Conservation (phyloP, 2,888 invertebrate genomes). For the Plagodis pulveraria region DNA sequence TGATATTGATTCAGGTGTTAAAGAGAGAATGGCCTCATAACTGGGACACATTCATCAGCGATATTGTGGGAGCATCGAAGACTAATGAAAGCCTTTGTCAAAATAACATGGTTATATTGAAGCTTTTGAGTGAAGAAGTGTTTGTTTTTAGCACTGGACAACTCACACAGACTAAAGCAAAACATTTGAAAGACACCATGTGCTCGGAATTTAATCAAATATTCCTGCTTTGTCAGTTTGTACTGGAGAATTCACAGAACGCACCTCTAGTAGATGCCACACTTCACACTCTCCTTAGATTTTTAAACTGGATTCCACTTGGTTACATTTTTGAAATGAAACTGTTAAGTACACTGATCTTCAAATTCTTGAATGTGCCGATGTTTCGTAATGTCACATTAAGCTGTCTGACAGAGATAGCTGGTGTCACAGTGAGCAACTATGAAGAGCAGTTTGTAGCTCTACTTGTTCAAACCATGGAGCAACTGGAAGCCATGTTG, state of each 20-base stretch:
- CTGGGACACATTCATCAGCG: slow-evolving; percentile 99
- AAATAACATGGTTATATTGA: slow-evolving; percentile 99
- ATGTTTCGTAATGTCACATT: slow-evolving; percentile 99
- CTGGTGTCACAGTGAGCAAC: slow-evolving; percentile 93
- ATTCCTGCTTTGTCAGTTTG: slow-evolving; percentile 98
- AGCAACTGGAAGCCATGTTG: slow-evolving; percentile 96
- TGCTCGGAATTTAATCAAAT: slow-evolving; percentile 99
- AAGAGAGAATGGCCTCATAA: slow-evolving; percentile 99
- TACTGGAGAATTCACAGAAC: slow-evolving; percentile 98
- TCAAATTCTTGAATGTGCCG: slow-evolving; percentile 98
- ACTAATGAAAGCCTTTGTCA: slow-evolving; percentile 99
- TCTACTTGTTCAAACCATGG: slow-evolving; percentile 96
- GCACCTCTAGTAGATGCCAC: slow-evolving; percentile 98
- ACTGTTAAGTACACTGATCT: slow-evolving; percentile 96
- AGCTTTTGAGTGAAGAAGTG: slow-evolving; percentile 98
- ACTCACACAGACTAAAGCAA: slow-evolving; percentile 99
- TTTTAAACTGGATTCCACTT: slow-evolving; percentile 99
- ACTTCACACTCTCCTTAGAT: slow-evolving; percentile 96
- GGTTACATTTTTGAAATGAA: slow-evolving; percentile 99
- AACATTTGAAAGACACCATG: slow-evolving; percentile 99
- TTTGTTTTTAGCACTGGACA: slow-evolving; percentile 99
- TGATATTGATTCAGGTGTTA: slow-evolving; percentile 99
- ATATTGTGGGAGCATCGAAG: slow-evolving; percentile 99
- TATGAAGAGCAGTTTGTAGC: slow-evolving; percentile 97
- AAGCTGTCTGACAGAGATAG: slow-evolving; percentile 99